Evolutionary conservation across 2,797 vertebrate species (phyloP).

Genomic region (Scarus forsteni): DNA sequence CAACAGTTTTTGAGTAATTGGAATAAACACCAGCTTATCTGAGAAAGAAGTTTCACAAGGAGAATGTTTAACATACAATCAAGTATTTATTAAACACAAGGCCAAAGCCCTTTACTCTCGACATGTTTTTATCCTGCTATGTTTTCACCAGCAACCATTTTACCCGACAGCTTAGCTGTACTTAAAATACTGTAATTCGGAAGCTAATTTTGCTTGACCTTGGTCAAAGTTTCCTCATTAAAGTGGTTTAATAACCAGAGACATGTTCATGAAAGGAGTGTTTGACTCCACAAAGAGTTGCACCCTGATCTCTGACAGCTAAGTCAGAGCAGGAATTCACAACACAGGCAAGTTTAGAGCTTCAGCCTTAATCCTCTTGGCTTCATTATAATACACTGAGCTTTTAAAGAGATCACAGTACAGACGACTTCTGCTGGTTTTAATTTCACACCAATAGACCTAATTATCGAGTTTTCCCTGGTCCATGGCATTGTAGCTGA

Average conservation of each 20-base stretch:
- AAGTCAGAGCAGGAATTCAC: conserved; percentile 81
- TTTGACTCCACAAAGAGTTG: conserved; percentile 83
- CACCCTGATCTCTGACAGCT: conserved; percentile 85
- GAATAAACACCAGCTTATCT: conserved; percentile 80
- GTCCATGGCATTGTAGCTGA: conserved; percentile 76
- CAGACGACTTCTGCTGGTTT: conserved; percentile 82
- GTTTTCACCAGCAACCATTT: conserved; percentile 67
- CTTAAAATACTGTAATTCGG: conserved; percentile 83
- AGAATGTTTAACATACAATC: conserved; percentile 67
- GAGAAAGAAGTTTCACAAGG: conserved; percentile 52
- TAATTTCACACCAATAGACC: conserved; percentile 87
- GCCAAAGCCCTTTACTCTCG: conserved; percentile 70
- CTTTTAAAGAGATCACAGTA: conserved; percentile 85
- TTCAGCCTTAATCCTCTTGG: conserved; percentile 84
- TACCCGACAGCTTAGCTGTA: conserved; percentile 78
- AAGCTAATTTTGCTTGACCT: conserved; percentile 84
- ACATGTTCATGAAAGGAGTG: conserved; percentile 83
- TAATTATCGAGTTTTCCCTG: conserved; percentile 82
- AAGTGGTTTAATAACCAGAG: conserved; percentile 84
- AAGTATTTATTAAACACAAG: conserved; percentile 75
- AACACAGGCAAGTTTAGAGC: conserved; percentile 83
- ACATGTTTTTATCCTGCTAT: conserved; percentile 64
- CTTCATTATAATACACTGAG: conserved; percentile 84
- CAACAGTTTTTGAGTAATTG: conserved; percentile 70
- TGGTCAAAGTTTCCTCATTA: conserved; percentile 86